Percentiles rank a stretch among this genome's conserved stretches.
These are phyloP conservation scores for Fregata magnificens DNA, from an alignment of 2,113 vertebrate species.

Conservation along the genomic window DNA sequence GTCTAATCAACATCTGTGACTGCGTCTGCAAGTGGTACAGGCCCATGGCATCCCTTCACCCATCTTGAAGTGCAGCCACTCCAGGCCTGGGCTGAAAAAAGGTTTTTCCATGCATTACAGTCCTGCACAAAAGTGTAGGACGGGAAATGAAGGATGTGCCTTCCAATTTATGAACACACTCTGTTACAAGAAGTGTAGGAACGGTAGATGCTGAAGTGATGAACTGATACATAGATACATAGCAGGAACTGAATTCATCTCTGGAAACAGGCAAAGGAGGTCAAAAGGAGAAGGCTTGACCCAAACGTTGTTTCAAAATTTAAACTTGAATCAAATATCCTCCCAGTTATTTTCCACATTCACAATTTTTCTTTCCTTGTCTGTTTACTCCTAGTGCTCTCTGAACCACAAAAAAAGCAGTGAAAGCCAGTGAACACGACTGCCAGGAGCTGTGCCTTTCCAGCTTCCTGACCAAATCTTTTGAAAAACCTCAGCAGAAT, in stretches of 20 bases:
- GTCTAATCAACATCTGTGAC: background rate
- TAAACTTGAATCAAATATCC: background rate
- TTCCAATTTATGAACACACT: background rate
- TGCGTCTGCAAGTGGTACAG: background rate
- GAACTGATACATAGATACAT: background rate
- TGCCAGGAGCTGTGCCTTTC: background rate
- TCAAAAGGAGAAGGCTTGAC: background rate
- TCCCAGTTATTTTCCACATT: background rate
- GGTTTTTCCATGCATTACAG: background rate
- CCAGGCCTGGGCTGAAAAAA: background rate
- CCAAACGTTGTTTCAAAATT: background rate
- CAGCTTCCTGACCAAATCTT: background rate
- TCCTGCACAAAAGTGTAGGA: background rate
- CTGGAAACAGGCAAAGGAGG: background rate
- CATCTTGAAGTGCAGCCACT: background rate
- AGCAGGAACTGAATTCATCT: background rate
- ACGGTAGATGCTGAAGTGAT: background rate
- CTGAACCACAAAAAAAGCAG: background rate
- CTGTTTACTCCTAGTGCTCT: background rate
- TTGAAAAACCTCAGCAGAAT: background rate
- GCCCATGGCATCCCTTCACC: background rate
- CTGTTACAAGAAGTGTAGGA: background rate
- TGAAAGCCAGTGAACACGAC: background rate
- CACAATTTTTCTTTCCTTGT: background rate
- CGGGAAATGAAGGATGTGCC: background rate